Evolutionary conservation across 2,113 vertebrate genomes (phyloP).

Genomic region (Aphyosemion australe): DNA sequence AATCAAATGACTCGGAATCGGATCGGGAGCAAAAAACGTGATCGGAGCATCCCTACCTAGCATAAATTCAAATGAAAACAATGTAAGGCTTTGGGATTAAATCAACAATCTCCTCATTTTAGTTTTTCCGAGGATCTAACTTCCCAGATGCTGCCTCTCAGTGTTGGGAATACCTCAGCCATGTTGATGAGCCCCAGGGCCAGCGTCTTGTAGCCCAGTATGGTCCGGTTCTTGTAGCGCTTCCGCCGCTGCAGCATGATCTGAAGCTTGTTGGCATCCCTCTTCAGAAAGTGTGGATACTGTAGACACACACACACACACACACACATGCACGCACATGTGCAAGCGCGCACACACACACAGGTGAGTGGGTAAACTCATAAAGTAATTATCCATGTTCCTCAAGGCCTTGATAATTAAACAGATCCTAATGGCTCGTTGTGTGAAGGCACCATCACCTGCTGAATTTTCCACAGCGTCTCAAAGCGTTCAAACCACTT

Average conservation of each 20-base stretch:
- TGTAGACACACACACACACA: conserved; percentile 42
- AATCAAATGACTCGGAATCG: too few relatives aligned
- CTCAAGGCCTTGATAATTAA: conserved; percentile 9
- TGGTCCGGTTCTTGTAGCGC: conserved; percentile 92
- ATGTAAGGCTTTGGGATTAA: too few relatives aligned
- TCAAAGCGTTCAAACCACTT: conserved; percentile 19
- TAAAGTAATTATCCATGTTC: conserved; percentile 3
- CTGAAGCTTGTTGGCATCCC: conserved; percentile 92
- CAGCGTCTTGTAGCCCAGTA: conserved; percentile 92
- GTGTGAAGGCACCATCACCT: conserved; percentile 8
- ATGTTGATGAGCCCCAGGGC: conserved; percentile 92
- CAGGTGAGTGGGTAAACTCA: background rate
- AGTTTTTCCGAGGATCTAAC: too few relatives aligned
- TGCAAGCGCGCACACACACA: too few relatives aligned
- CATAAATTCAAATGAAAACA: too few relatives aligned
- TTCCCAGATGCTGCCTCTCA: background rate
- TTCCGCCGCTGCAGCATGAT: conserved; percentile 92
- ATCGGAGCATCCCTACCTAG: too few relatives aligned
- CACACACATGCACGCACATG: background rate
- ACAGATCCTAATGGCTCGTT: conserved; percentile 1
- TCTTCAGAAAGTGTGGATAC: conserved; percentile 93
- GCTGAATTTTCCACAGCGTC: conserved; percentile 2
- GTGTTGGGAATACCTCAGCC: conserved; percentile 82
- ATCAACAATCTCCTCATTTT: too few relatives aligned
- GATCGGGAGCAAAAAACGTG: too few relatives aligned